Evolutionary conservation across 2,888 invertebrate genomes (phyloP).

Genomic region (Phyllotreta striolata): DNA sequence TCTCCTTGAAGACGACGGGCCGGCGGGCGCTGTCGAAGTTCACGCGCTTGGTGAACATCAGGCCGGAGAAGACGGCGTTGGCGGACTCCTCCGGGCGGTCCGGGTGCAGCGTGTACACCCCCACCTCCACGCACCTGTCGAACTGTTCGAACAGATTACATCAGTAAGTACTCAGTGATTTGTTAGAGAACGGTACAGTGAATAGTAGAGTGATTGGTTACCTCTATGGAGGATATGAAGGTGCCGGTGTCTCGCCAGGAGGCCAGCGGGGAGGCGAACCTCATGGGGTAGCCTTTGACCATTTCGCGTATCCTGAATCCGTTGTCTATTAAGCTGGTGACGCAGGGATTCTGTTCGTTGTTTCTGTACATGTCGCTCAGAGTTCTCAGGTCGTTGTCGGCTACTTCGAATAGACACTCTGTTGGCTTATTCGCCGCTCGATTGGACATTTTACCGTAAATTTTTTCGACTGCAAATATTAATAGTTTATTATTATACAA

Average conservation of each 20-base stretch:
- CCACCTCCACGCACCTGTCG: background rate
- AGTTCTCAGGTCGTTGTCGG: constrained; percentile 8
- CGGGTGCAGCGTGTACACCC: background rate
- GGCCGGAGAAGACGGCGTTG: constrained; percentile 15
- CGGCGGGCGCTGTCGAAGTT: constrained; percentile 3
- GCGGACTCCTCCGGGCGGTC: background rate
- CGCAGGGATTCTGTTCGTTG: constrained; percentile 14
- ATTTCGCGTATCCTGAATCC: constrained; percentile 12
- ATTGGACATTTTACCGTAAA: no score
- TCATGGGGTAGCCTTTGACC: constrained; percentile 13
- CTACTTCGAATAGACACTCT: constrained; percentile 11
- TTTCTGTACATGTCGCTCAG: constrained; percentile 16
- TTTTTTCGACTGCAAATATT: no score
- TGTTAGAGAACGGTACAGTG: background rate
- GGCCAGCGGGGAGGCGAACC: constrained; percentile 10
- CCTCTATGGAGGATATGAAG: constrained; percentile 24
- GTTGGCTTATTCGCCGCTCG: no score
- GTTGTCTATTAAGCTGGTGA: constrained; percentile 16
- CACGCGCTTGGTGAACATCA: constrained; percentile 10
- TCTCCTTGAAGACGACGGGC: constrained; percentile 19
- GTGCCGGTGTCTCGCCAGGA: constrained; percentile 22
- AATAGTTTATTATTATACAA: no score
- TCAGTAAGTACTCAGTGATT: background rate
- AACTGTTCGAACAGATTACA: background rate
- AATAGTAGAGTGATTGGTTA: background rate